These are phyloP conservation scores for Chrysolina americana DNA, from an alignment of 2,888 invertebrate species.

Conservation along the genomic window DNA sequence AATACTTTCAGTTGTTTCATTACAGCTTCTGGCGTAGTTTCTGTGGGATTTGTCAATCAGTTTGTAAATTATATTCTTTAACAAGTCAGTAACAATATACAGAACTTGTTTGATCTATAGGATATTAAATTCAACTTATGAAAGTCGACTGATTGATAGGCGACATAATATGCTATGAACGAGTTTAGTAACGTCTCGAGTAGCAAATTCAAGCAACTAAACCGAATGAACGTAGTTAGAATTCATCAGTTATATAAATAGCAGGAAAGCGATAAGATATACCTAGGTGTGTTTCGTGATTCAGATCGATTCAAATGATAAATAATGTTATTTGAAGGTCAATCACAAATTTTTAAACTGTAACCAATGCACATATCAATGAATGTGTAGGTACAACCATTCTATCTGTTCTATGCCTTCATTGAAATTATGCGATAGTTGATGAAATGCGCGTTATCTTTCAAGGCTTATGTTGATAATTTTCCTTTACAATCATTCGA, in stretches of 20 bases:
- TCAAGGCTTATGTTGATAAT: not conserved
- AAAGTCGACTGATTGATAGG: no score
- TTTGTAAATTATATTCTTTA: no score
- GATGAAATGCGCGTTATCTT: not conserved
- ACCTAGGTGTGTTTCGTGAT: slow-evolving; percentile 2
- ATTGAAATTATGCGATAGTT: not conserved
- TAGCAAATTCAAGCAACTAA: not conserved
- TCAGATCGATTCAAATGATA: not conserved
- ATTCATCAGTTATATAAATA: slow-evolving; percentile 6
- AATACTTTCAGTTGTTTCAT: no score
- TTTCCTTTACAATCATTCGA: not conserved
- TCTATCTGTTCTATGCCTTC: not conserved
- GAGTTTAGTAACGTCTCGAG: not conserved
- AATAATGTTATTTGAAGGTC: slow-evolving; percentile 13
- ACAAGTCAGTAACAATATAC: no score
- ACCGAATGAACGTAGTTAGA: slow-evolving; percentile 2
- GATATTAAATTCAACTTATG: no score
- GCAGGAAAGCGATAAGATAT: not conserved
- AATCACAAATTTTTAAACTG: not conserved
- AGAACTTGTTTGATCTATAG: no score
- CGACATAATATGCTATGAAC: not conserved
- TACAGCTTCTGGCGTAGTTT: no score
- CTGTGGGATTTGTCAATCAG: no score
- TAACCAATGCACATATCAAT: not conserved
- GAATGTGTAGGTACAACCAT: not conserved